phyloP scores from a whole-genome alignment of 2,888 invertebrate genomes.

The Pasiphila rectangulata region DNA sequence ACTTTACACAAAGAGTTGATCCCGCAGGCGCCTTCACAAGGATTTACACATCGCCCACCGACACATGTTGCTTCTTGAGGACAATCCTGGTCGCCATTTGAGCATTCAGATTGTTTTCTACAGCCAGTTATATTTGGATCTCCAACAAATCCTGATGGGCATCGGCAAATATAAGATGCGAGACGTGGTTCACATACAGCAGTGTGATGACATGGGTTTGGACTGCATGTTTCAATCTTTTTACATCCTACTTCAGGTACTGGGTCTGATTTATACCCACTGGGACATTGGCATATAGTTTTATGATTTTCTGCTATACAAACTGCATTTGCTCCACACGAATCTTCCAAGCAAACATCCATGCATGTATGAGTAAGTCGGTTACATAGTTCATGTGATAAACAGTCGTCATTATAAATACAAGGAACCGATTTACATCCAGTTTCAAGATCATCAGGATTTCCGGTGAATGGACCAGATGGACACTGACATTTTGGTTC shows the following conservation, averaged over 20 bases:
- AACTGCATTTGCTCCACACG: slow-evolving; percentile 92
- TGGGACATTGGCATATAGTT: slow-evolving; percentile 91
- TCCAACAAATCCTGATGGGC: slow-evolving; percentile 87
- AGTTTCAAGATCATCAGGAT: slow-evolving; percentile 87
- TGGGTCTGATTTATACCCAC: slow-evolving; percentile 90
- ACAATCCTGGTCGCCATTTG: slow-evolving; percentile 87
- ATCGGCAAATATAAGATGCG: slow-evolving; percentile 88
- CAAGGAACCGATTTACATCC: slow-evolving; percentile 92
- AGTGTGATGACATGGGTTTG: slow-evolving; percentile 90
- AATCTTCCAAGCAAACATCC: slow-evolving; percentile 89
- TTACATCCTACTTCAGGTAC: slow-evolving; percentile 91
- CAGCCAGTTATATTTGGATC: slow-evolving; percentile 90
- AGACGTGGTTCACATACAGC: slow-evolving; percentile 88
- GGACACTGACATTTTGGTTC: slow-evolving; percentile 94
- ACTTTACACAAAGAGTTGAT: slow-evolving; percentile 90
- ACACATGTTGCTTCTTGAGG: slow-evolving; percentile 87
- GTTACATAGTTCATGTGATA: slow-evolving; percentile 89
- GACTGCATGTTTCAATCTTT: slow-evolving; percentile 85
- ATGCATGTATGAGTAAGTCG: slow-evolving; percentile 90
- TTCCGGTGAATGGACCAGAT: slow-evolving; percentile 91
- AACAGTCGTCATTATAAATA: slow-evolving; percentile 92
- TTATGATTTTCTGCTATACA: slow-evolving; percentile 93
- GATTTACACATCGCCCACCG: slow-evolving; percentile 87
- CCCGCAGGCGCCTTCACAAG: slow-evolving; percentile 91
- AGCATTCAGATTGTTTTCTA: slow-evolving; percentile 87